Evolutionary conservation across 2,888 invertebrate species (phyloP).

Genomic region (Petrophora chlorosata): DNA sequence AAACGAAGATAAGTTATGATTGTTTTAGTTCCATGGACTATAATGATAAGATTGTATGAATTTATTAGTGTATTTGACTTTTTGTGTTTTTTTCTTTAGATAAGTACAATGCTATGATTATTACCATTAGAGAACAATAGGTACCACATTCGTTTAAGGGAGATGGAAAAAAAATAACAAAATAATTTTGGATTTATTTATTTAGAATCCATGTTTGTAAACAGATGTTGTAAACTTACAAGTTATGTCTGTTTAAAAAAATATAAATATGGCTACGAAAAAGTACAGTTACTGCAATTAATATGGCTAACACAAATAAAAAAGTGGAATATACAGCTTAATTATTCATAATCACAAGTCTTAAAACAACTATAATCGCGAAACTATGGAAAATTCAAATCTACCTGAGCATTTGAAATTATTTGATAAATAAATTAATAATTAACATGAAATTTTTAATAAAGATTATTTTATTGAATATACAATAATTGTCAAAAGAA

Average conservation of each 20-base stretch:
- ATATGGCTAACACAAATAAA: constrained; percentile 62
- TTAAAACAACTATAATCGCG: constrained; percentile 54
- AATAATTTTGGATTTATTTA: constrained; percentile 73
- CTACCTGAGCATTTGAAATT: constrained; percentile 73
- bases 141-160: neutral
- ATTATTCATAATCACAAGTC: constrained; percentile 42
- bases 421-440: constrained; percentile 72
- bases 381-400: constrained; percentile 56
- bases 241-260: constrained; percentile 76
- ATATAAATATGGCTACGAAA: constrained; percentile 80
- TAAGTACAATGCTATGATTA: too few relatives aligned
- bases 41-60: too few relatives aligned
- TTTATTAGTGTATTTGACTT: too few relatives aligned
- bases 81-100: too few relatives aligned
- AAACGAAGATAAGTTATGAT: too few relatives aligned
- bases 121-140: neutral
- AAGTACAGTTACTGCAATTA: constrained; percentile 63
- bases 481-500: constrained; percentile 79
- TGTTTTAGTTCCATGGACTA: too few relatives aligned
- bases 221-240: constrained; percentile 79
- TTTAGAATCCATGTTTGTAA: constrained; percentile 81
- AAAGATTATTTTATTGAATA: constrained; percentile 72
- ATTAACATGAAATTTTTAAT: constrained; percentile 68
- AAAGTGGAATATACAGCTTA: constrained; percentile 63
- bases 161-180: constrained; percentile 17